A percentile compares a stretch with the other conserved stretches of the same genome.
Evolutionary conservation across 2,888 invertebrate species (phyloP).

Genomic region (Craniophora ligustri): DNA sequence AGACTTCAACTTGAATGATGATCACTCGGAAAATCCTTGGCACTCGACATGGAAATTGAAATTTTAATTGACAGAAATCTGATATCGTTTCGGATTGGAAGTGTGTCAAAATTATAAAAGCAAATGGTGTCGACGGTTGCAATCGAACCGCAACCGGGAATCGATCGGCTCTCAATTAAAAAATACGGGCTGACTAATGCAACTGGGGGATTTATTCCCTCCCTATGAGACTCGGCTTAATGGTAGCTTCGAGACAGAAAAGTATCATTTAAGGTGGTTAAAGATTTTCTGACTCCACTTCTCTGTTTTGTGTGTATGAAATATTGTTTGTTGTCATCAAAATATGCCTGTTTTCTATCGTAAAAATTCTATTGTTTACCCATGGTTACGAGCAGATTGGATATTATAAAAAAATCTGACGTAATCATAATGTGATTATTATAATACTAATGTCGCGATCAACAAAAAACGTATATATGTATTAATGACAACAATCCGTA

Average conservation of each 20-base stretch:
- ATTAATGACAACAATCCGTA: no score
- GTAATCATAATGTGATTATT: no score
- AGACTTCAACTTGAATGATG: constrained; percentile 16
- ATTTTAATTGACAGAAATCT: constrained; percentile 56
- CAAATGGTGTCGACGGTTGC: constrained; percentile 51
- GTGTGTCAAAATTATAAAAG: constrained; percentile 65
- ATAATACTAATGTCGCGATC: no score
- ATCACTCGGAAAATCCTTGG: constrained; percentile 1
- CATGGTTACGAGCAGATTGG: no score
- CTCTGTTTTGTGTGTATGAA: no score
- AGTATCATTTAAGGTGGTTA: constrained; percentile 4
- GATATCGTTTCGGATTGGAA: constrained; percentile 44
- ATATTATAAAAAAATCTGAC: no score
- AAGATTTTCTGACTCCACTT: background rate
- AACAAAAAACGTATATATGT: no score
- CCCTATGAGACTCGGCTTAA: background rate
- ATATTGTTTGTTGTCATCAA: no score
- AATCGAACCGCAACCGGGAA: constrained; percentile 16
- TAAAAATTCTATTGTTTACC: no score
- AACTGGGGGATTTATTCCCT: constrained; percentile 32
- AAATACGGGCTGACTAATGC: constrained; percentile 50
- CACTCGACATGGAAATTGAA: constrained; percentile 47
- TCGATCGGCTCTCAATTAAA: constrained; percentile 59
- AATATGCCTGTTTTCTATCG: no score
- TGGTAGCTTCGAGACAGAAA: constrained; percentile 22